Base-by-base conservation (phyloP, 53 echinoderm and acorn worm genomes). In the Arbacia lixula region DNA sequence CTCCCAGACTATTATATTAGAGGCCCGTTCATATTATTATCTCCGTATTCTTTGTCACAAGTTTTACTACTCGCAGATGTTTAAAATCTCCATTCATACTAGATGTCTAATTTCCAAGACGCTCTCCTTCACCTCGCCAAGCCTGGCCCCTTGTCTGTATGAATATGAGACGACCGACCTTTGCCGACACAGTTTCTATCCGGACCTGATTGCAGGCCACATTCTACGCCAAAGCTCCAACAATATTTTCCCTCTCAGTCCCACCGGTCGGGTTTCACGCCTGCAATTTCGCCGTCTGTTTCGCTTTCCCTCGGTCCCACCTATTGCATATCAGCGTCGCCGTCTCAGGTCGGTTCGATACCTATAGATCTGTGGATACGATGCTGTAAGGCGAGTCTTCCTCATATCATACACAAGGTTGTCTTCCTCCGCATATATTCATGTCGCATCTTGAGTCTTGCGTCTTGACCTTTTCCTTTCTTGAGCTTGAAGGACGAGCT, bases 201-300 rank as follows among this genome's bases (percentile, higher is more conserved):
- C 69, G 42, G 41, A 42, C 51, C 12, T 20, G 49, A 57, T 51
- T 74, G 30, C n/a, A 26, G 50, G 74, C 53, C 54, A 74, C 74
- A 74, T 74, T 74, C 74, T 53, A 30, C 6, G 20, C 51, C 30
- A 38, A 81, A 81, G 19, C 63, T 81, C 64, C 63, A 28, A 81
- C 42, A 81, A 81, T 81, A 81, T 81, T 81, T 81, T 62, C 33
- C 63, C 82, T 62, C 82, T 81, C 63, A 81, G 82, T 81, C 82
- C 82, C 82, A 46, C 62, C 82, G 82, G 29, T 81, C 82, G 32
- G 12, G 63, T 81, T 81, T 81, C 82, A 81, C 82, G 82, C 20
- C 14, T 57, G 78, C 60, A 57, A 77, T 77, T 58, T 77, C 58
- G 24, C 78, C 78, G 56, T 58, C 60, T 77, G 78, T 77, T 77